These are phyloP conservation scores for Hippopotamyrus pictus DNA, from an alignment of 2,797 vertebrate genomes.

Conservation along the genomic window DNA sequence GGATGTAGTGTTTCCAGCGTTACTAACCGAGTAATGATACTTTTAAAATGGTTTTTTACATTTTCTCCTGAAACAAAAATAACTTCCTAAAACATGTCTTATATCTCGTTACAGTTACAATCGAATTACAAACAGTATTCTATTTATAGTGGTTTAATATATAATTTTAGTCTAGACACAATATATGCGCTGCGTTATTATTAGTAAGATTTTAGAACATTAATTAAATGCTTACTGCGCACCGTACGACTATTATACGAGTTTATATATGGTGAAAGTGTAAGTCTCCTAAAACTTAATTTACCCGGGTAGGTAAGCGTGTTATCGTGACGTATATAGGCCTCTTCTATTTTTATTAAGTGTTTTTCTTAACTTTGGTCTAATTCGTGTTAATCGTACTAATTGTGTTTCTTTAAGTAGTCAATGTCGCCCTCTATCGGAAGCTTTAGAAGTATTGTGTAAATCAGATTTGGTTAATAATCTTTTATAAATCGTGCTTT, in stretches of 20 bases:
- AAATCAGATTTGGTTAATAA: not conserved
- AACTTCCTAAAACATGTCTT: not conserved
- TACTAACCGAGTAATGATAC: not conserved
- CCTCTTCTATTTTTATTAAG: not conserved
- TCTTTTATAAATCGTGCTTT: not conserved
- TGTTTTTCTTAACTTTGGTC: not conserved
- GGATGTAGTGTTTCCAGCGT: not conserved
- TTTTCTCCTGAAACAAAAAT: not conserved
- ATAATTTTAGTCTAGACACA: not conserved
- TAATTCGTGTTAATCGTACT: not conserved
- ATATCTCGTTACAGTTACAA: not conserved
- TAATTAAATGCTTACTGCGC: not conserved
- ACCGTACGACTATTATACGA: not conserved
- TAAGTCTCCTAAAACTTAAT: not conserved
- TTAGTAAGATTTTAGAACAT: not conserved
- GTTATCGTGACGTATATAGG: not conserved
- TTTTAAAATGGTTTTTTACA: not conserved
- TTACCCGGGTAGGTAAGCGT: not conserved
- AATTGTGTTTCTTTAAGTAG: slow-evolving; percentile 26
- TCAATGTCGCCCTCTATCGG: slow-evolving; percentile 43
- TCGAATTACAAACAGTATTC: not conserved
- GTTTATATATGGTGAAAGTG: not conserved
- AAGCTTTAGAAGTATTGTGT: not conserved
- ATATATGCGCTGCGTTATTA: not conserved
- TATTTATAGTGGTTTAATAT: not conserved